Base-by-base conservation (phyloP, 1,140 invertebrate genomes). In the Laupala kohalensis region DNA sequence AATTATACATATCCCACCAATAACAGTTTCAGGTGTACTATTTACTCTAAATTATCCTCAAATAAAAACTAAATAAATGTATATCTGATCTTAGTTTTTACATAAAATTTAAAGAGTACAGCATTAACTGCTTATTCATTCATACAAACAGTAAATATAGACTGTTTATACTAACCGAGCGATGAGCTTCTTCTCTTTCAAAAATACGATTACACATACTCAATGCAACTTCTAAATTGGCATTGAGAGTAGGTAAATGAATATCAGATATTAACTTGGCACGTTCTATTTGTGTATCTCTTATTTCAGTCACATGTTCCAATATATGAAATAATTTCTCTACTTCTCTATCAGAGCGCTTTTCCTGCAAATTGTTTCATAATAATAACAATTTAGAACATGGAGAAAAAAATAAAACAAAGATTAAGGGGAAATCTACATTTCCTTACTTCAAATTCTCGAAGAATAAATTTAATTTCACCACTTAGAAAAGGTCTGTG, bases 401-500 rank as follows among this genome's bases (percentile, higher is more conserved):
- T n/a, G 53, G 29, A 69, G 25, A 25, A 67, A 65, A 29, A 69
- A 27, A 37, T 37, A 13, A 72, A 64, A 19, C 9, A 13, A 4
- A 53, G 9, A 53, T 53, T 2, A 13, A 9, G 19, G 9, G 19
- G 19, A 53, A 13, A 53, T 9, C 19, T 53, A 53, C 19, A 19
- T 19, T 30, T 72, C 73, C 70, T 79, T 84, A 92, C 91, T 85
- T 94, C 91, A 81, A 93, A 93, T 81, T 94, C 91, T 75, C 87
- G 88, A 6, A 93, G 78, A 81, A 92, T 90, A 82, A 86, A 89
- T 75, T 89, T 89, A 73, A 94, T 89, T 86, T 94, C 93, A 71
- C 92, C 91, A 81, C 87, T 89, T 66, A 94, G 78, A 80, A 93
- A 92, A 25, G 90, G 90, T 71, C 88, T 85, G 78, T 94, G 92